These are phyloP conservation scores for Euplexia lucipara DNA, from an alignment of 2,888 invertebrate species.

Conservation along the genomic window DNA sequence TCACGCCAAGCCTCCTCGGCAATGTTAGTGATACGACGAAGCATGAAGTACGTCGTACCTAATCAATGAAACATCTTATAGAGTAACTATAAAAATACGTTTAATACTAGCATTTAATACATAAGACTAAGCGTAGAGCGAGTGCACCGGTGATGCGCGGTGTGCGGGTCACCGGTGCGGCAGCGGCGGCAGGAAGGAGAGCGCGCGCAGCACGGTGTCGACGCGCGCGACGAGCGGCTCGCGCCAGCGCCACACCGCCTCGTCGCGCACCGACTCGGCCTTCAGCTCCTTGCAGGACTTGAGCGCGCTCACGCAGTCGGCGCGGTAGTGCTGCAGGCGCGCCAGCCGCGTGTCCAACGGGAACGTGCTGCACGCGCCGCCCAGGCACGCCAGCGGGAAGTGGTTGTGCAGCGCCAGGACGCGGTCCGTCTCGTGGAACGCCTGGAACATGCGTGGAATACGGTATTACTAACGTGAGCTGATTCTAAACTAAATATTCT, in stretches of 20 bases:
- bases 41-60: too few species aligned
- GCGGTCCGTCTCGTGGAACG: conserved; percentile 97
- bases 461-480: too few species aligned
- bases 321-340: conserved; percentile 98
- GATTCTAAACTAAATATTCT: too few species aligned
- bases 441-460: conserved; percentile 72
- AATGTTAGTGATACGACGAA: not conserved
- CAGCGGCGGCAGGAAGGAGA: conserved; percentile 92
- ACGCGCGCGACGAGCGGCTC: conserved; percentile 94
- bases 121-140: conserved; percentile 55
- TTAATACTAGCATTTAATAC: conserved; percentile 77
- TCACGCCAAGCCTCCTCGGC: too few species aligned
- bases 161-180: conserved; percentile 68
- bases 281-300: conserved; percentile 96
- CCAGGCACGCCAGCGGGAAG: conserved; percentile 97
- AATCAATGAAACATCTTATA: conserved; percentile 44
- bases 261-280: conserved; percentile 95
- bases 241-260: conserved; percentile 97
- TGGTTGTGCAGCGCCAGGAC: conserved; percentile 98
- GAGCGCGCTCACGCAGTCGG: conserved; percentile 97
- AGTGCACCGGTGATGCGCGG: not conserved
- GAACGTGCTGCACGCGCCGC: conserved; percentile 96
- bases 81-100: conserved; percentile 80
- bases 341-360: conserved; percentile 95
- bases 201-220: conserved; percentile 92